phyloP scores from a whole-genome alignment of 2,113 vertebrate species.

The Cyphomyrus plagiostoma region DNA sequence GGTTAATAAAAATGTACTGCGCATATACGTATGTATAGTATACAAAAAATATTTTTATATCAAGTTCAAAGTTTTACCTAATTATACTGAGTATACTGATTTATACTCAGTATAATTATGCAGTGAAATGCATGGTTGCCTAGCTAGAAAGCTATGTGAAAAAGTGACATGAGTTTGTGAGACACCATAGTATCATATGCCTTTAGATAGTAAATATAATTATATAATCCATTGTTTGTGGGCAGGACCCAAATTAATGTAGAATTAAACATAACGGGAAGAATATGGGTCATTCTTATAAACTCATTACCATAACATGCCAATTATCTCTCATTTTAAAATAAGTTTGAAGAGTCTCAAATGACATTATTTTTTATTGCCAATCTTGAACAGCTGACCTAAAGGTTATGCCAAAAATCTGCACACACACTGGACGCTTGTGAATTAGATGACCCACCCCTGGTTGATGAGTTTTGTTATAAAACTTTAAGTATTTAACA shows the following conservation, averaged over 20 bases:
- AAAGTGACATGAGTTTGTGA: neutral
- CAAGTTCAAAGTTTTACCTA: neutral
- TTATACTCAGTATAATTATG: neutral
- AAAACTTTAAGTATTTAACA: neutral
- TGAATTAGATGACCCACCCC: no score
- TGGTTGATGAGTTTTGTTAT: neutral
- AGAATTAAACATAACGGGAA: neutral
- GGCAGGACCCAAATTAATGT: neutral
- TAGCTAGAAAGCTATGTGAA: neutral
- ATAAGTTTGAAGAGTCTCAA: neutral
- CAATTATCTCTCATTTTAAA: neutral
- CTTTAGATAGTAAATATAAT: neutral
- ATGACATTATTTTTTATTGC: neutral
- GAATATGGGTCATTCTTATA: neutral
- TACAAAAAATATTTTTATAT: neutral
- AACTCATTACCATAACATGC: neutral
- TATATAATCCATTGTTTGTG: neutral
- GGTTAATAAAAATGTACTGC: neutral
- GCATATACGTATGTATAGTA: neutral
- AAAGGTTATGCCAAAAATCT: no score
- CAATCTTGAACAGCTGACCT: no score
- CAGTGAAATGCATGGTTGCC: neutral
- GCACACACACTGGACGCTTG: no score
- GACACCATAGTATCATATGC: neutral
- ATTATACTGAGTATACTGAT: neutral